Conservation (phyloP, 2,113 vertebrate species). For the Pithys albifrons region DNA sequence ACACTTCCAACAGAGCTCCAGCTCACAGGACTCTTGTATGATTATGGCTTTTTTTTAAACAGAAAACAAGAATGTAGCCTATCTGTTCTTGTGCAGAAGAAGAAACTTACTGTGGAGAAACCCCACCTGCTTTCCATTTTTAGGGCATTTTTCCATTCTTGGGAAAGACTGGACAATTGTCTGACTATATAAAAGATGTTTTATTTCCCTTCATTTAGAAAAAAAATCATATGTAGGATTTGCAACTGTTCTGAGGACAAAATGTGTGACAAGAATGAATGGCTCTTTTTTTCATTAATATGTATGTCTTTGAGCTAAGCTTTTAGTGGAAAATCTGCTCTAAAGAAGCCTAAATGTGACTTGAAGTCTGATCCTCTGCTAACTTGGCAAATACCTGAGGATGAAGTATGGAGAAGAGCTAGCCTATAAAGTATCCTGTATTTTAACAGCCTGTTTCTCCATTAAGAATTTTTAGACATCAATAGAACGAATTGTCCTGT, state of each 20-base stretch:
- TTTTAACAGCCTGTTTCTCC: slow-evolving; percentile 72
- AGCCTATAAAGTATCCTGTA: slow-evolving; percentile 51
- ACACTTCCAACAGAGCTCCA: background rate
- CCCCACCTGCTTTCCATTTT: slow-evolving; percentile 68
- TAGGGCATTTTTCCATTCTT: slow-evolving; percentile 31
- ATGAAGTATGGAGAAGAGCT: slow-evolving; percentile 60
- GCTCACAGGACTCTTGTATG: background rate
- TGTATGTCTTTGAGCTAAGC: background rate
- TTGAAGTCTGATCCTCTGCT: slow-evolving; percentile 54
- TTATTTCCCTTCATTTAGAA: slow-evolving; percentile 65
- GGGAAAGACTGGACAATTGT: slow-evolving; percentile 55
- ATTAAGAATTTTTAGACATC: slow-evolving; percentile 57
- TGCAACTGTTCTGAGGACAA: slow-evolving; percentile 62
- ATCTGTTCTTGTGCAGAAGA: slow-evolving; percentile 1
- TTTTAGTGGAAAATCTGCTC: slow-evolving; percentile 47
- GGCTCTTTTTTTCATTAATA: slow-evolving; percentile 48
- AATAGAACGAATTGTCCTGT: slow-evolving; percentile 48
- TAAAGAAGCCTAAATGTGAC: slow-evolving; percentile 30
- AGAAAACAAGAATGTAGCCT: background rate
- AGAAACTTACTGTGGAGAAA: slow-evolving; percentile 18
- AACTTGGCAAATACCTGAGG: slow-evolving; percentile 51
- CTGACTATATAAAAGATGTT: slow-evolving; percentile 51
- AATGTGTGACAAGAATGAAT: slow-evolving; percentile 60
- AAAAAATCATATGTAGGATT: slow-evolving; percentile 59
- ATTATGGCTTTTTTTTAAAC: background rate